phyloP scores from a whole-genome alignment of 2,797 vertebrate species.

The Telmatherina bonti region DNA sequence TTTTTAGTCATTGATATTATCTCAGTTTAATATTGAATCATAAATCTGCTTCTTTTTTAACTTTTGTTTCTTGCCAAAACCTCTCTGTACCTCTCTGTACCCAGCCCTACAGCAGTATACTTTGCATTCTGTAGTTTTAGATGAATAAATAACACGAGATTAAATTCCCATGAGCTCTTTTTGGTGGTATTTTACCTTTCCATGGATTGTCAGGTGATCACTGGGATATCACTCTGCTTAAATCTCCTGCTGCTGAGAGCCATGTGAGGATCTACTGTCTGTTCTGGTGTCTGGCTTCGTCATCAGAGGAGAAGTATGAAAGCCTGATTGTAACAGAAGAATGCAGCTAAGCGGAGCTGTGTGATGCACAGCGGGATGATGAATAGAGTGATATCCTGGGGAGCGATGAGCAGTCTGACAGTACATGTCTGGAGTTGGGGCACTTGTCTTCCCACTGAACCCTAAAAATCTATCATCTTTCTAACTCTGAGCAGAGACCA shows the following conservation, averaged over 20 bases:
- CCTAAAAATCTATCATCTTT: conserved; percentile 22
- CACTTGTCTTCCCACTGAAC: conserved; percentile 48
- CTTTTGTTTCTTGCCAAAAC: background rate
- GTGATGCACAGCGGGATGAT: conserved; percentile 70
- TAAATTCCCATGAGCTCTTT: conserved; percentile 8
- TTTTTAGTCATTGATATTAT: conserved; percentile 13
- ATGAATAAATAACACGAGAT: conserved; percentile 25
- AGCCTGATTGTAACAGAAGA: conserved; percentile 79
- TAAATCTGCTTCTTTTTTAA: conserved; percentile 1
- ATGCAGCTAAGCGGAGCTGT: conserved; percentile 54
- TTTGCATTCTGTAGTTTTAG: conserved; percentile 22
- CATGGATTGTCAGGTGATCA: conserved; percentile 24
- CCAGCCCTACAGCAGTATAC: background rate
- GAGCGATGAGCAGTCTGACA: conserved; percentile 66
- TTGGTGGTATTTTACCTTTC: conserved; percentile 27
- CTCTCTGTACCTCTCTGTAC: background rate
- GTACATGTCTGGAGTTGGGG: conserved; percentile 62
- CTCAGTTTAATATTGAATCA: conserved; percentile 6
- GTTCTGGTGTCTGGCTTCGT: conserved; percentile 71
- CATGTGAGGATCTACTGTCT: conserved; percentile 66
- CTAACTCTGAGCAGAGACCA: conserved; percentile 9
- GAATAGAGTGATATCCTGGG: conserved; percentile 75
- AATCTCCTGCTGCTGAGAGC: conserved; percentile 33
- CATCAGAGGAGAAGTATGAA: conserved; percentile 77
- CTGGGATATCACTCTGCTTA: conserved; percentile 37